A percentile compares a stretch with the other conserved stretches of the same genome.
These are phyloP conservation scores for Scartelaos histophorus DNA, from an alignment of 2,113 vertebrate species.

Conservation along the genomic window DNA sequence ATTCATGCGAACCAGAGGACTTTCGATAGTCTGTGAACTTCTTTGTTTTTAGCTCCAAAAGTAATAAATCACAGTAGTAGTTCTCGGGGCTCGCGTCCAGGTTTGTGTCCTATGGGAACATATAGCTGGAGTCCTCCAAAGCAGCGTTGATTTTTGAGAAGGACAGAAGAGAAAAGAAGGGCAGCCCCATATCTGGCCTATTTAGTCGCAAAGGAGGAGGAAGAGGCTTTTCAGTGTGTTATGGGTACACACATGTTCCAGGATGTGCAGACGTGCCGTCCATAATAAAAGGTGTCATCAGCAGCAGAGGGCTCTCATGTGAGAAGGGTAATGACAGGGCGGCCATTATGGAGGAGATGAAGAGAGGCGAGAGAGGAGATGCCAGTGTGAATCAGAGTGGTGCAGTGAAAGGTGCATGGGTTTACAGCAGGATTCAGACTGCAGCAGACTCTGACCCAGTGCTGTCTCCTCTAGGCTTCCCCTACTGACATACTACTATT, in stretches of 20 bases:
- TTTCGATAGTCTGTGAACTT: conserved; percentile 65
- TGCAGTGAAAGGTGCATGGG: conserved; percentile 67
- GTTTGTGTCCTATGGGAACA: conserved; percentile 62
- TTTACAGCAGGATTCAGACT: conserved; percentile 65
- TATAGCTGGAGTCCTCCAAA: conserved; percentile 64
- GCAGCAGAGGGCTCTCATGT: conserved; percentile 66
- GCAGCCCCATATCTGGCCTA: conserved; percentile 72
- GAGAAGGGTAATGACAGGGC: conserved; percentile 68
- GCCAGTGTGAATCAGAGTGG: conserved; percentile 55
- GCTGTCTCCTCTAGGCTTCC: conserved; percentile 62
- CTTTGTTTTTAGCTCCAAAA: conserved; percentile 70
- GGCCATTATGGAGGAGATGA: conserved; percentile 55
- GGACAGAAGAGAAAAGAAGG: conserved; percentile 71
- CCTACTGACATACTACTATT: conserved; percentile 64
- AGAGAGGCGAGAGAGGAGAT: conserved; percentile 37
- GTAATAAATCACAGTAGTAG: conserved; percentile 75
- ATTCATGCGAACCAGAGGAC: conserved; percentile 72
- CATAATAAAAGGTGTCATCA: conserved; percentile 52
- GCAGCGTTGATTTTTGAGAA: conserved; percentile 63
- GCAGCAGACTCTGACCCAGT: conserved; percentile 68
- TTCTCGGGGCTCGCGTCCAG: conserved; percentile 69
- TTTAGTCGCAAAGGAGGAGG: conserved; percentile 43
- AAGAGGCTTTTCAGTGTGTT: conserved; percentile 43
- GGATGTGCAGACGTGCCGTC: conserved; percentile 13
- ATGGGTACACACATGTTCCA: conserved; percentile 27